A percentile compares a stretch with the other conserved stretches of the same genome.
Conservation (phyloP, 92 coral and sea anemone genomes). For the Muricea muricata region DNA sequence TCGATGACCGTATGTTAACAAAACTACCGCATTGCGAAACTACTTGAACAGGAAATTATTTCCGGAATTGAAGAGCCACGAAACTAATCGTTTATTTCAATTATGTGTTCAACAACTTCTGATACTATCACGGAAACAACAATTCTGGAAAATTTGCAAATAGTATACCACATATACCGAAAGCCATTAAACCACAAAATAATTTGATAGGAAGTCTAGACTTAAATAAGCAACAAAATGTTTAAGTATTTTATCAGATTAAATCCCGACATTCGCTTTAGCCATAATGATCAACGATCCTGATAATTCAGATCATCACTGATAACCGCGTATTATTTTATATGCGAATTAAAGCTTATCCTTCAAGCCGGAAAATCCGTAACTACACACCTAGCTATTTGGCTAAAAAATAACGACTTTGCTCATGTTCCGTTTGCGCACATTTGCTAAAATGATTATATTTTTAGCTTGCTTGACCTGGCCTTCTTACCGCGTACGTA, state of each 20-base stretch:
- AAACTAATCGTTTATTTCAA: constrained; percentile 8
- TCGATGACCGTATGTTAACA: not conserved
- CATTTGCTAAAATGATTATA: constrained; percentile 17
- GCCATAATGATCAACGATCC: constrained; percentile 13
- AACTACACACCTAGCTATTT: not conserved
- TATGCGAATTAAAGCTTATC: not conserved
- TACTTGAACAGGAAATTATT: constrained; percentile 6
- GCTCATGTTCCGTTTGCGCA: not conserved
- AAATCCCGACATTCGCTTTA: constrained; percentile 10
- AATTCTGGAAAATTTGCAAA: not conserved
- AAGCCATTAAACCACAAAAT: not conserved
- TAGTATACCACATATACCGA: not conserved
- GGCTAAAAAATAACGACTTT: not conserved
- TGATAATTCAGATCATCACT: constrained; percentile 20
- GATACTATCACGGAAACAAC: not conserved
- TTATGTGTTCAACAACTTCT: not conserved
- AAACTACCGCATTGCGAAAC: not conserved
- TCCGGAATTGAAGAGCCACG: not conserved
- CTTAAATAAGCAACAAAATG: constrained; percentile 9
- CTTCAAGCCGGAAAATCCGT: not conserved
- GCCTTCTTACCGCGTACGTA: constrained; percentile 16
- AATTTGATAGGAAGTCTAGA: constrained; percentile 16
- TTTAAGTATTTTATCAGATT: constrained; percentile 11
- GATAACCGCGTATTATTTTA: not conserved
- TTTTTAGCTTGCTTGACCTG: not conserved